phyloP scores from a whole-genome alignment of 23 tunicate genomes.

The Styela plicata region DNA sequence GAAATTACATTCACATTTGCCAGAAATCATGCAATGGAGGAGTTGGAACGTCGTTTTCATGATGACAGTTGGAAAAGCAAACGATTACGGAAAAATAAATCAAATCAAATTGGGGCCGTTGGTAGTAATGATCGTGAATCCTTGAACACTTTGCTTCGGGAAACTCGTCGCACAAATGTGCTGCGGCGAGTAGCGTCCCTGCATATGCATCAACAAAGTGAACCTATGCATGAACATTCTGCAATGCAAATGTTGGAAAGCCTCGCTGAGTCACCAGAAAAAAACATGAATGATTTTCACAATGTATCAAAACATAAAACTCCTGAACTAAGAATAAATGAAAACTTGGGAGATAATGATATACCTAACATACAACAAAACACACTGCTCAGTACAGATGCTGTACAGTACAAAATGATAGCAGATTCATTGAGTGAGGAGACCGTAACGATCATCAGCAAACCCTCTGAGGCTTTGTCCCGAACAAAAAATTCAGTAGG shows the following conservation, averaged over 20 bases:
- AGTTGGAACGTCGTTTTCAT: constrained; percentile 22
- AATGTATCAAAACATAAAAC: too few relatives aligned
- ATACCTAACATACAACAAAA: not conserved
- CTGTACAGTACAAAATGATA: not conserved
- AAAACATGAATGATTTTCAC: not conserved
- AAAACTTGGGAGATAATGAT: not conserved
- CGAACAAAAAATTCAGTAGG: not conserved
- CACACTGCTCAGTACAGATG: not conserved
- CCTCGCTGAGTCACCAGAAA: constrained; percentile 2
- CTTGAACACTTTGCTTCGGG: not conserved
- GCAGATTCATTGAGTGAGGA: constrained; percentile 30
- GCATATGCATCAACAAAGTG: not conserved
- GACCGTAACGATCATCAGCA: constrained; percentile 26
- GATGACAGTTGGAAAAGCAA: constrained; percentile 29
- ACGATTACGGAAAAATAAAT: not conserved
- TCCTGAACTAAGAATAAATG: not conserved
- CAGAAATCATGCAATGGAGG: constrained; percentile 27
- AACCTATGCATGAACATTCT: not conserved
- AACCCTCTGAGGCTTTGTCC: not conserved
- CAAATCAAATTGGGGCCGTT: not conserved
- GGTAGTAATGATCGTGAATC: not conserved
- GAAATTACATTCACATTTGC: constrained; percentile 22
- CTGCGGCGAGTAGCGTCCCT: not conserved
- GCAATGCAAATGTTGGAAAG: not conserved
- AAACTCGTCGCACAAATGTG: not conserved